phyloP scores from a whole-genome alignment of 92 coral and sea anemone genomes.

The Micromussa lordhowensis region DNA sequence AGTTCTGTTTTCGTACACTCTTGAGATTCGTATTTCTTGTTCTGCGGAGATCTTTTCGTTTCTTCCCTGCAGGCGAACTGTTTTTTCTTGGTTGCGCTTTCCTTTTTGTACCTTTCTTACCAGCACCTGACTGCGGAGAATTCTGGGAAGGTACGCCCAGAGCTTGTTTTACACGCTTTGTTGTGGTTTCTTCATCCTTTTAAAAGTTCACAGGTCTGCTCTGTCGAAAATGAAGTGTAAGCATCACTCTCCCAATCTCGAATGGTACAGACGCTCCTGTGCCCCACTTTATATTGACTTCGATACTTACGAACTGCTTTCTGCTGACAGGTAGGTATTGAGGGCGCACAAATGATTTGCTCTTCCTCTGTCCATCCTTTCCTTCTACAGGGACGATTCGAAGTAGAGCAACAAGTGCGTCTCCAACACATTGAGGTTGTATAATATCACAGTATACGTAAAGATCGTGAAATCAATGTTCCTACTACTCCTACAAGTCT shows the following conservation, averaged over 20 bases:
- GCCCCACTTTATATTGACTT: too few species aligned
- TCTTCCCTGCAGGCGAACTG: constrained; percentile 57
- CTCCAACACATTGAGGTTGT: constrained; percentile 50
- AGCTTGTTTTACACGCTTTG: too few species aligned
- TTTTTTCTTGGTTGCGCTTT: too few species aligned
- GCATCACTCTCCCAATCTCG: too few species aligned
- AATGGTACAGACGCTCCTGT: too few species aligned
- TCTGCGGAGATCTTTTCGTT: constrained; percentile 60
- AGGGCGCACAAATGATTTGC: constrained; percentile 60
- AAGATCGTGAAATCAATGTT: constrained; percentile 25
- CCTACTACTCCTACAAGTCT: too few species aligned
- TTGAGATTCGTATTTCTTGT: constrained; percentile 33
- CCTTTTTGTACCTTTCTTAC: too few species aligned
- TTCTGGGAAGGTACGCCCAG: too few species aligned
- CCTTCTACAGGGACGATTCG: constrained; percentile 61
- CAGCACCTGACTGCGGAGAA: too few species aligned
- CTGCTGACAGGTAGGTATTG: constrained; percentile 44
- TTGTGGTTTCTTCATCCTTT: too few species aligned
- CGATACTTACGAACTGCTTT: constrained; percentile 15
- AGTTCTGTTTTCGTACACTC: constrained; percentile 61
- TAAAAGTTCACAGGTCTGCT: too few species aligned
- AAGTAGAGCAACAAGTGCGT: constrained; percentile 40
- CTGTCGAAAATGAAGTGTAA: too few species aligned
- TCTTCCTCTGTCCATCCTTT: constrained; percentile 39
- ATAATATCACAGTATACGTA: constrained; percentile 50